Evolutionary conservation across 2,113 vertebrate genomes (phyloP).

Genomic region (Anoura caudifer): DNA sequence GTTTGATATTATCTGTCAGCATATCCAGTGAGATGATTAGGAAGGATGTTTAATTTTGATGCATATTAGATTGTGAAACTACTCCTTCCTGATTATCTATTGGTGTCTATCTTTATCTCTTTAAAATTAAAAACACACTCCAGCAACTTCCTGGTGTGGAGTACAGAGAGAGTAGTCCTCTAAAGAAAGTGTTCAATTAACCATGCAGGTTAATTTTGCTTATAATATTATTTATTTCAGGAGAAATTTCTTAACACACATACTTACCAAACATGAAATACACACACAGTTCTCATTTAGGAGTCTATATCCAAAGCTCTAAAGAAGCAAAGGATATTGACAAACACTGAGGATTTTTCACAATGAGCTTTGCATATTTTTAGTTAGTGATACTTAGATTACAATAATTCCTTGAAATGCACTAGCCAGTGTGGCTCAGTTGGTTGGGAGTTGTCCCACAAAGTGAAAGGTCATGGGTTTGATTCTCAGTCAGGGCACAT

Average conservation of each 20-base stretch:
- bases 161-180: not conserved
- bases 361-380: constrained; percentile 53
- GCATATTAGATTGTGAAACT: not conserved
- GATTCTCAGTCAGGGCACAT: too few relatives aligned
- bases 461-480: too few relatives aligned
- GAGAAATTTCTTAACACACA: constrained; percentile 6
- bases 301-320: not conserved
- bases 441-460: too few relatives aligned
- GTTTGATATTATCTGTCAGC: not conserved
- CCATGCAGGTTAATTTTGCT: not conserved
- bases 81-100: not conserved
- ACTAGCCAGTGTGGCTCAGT: too few relatives aligned
- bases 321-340: not conserved
- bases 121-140: not conserved
- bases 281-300: not conserved
- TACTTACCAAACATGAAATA: not conserved
- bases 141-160: not conserved
- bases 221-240: not conserved
- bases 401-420: constrained; percentile 39
- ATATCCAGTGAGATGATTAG: not conserved
- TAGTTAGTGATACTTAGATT: constrained; percentile 43
- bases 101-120: not conserved
- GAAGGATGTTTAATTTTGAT: not conserved
- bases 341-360: not conserved
- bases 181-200: constrained; percentile 7